These are phyloP conservation scores for Alouatta palliata DNA, from an alignment of 2,113 vertebrate genomes.

Conservation along the genomic window DNA sequence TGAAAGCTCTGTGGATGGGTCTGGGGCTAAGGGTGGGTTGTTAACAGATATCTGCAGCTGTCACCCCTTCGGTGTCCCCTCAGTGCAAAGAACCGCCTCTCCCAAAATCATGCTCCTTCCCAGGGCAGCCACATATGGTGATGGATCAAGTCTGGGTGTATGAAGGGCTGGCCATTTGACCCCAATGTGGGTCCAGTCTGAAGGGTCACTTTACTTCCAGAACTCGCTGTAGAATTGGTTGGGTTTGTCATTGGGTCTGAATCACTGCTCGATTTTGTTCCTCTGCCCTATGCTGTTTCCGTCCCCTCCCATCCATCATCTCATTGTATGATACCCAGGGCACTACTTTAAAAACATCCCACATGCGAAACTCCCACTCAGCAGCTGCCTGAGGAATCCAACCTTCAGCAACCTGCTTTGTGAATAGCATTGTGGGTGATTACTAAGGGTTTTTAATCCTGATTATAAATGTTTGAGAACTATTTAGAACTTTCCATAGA, in stretches of 20 bases:
- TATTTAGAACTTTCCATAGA: neutral
- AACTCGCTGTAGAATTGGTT: rapidly evolving
- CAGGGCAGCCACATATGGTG: no score
- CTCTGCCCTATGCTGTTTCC: neutral
- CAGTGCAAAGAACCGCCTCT: neutral
- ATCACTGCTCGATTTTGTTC: neutral
- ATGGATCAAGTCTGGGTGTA: neutral
- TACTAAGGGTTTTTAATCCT: neutral
- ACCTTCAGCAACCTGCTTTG: neutral
- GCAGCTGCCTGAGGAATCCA: neutral
- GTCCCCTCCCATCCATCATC: neutral
- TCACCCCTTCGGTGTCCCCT: neutral
- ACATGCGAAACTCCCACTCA: neutral
- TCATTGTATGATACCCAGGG: neutral
- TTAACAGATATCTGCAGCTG: neutral
- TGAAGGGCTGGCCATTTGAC: neutral
- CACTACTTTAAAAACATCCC: neutral
- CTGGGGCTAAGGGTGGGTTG: neutral
- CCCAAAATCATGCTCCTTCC: neutral
- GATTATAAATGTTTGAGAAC: neutral
- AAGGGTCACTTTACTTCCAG: neutral
- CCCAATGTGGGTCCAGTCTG: no score
- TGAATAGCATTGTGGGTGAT: neutral
- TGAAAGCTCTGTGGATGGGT: neutral
- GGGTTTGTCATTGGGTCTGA: neutral